Base-by-base conservation (phyloP, 2,888 invertebrate species). In the Onthophagus sagittarius region DNA sequence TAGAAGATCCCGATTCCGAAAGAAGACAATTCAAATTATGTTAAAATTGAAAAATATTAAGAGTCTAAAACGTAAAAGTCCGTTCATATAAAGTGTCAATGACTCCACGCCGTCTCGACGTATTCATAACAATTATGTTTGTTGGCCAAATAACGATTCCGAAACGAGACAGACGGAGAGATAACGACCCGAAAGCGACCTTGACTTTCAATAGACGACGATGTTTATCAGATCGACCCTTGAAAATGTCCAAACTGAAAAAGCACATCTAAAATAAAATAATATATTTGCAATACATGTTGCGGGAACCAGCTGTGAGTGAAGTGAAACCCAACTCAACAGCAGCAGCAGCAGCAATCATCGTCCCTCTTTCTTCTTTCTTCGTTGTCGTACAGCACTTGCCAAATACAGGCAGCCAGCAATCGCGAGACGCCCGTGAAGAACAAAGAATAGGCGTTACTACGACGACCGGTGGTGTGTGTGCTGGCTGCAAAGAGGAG, bases 351-450 rank as follows among this genome's bases (percentile, higher is more conserved):
- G 23, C 71, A 81, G 79, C 81, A 80, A 80, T 81, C 81, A 63
- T 65, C 62, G 65, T 63, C 62, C 69, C 71, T 70, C 69, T 73
- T 79, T 79, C 79, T 79, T 77, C 73, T 71, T 53, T 74, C 69
- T 72, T 76, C 78, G 77, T 77, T 75, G 75, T 73, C 73, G 76
- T 76, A 75, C 74, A 79, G 81, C 82, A 83, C 83, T 83, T 83
- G 83, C 82, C 81, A 79, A 83, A 83, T 83, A 81, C 81, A 80
- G 81, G 82, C 80, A 81, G 82, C 80, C 80, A 81, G 82, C 80
- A 80, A 82, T 82, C 80, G 81, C 78, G 80, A 82, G 81, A 81
- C 82, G 81, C 79, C 78, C 39, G 39, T 23, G 23, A 23, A 79
- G 80, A 80, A 79, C 81, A 81, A 80, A 81, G 79, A 77, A 77